These are phyloP conservation scores for Sinodicranocentrus sp. DNA, from an alignment of 2,888 invertebrate genomes.

Conservation along the genomic window DNA sequence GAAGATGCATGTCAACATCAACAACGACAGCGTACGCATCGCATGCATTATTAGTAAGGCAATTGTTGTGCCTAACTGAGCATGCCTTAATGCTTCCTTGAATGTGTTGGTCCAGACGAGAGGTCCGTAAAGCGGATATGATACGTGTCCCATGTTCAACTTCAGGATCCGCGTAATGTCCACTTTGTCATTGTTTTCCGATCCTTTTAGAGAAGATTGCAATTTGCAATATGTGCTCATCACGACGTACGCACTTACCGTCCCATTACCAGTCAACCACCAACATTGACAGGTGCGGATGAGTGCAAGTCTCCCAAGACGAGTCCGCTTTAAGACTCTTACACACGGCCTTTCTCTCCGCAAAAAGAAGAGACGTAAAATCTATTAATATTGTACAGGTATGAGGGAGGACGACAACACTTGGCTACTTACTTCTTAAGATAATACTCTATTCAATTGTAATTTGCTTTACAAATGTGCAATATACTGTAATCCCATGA, in stretches of 20 bases:
- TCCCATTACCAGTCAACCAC: conserved; percentile 1
- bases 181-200: conserved; percentile 38
- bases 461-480: conserved; percentile 31
- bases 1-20: conserved; percentile 28
- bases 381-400: not conserved
- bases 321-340: conserved; percentile 15
- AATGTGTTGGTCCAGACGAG: conserved; percentile 31
- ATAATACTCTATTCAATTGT: conserved; percentile 52
- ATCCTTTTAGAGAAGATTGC: not conserved
- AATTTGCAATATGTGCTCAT: conserved; percentile 28
- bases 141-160: not conserved
- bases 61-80: conserved; percentile 24
- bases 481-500: conserved; percentile 30
- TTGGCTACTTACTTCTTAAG: no score
- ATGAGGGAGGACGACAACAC: not conserved
- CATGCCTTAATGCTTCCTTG: not conserved
- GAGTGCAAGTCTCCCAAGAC: not conserved
- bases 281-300: conserved; percentile 41
- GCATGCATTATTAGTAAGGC: conserved; percentile 32
- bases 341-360: conserved; percentile 54
- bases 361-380: conserved; percentile 1
- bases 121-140: conserved; percentile 33
- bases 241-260: conserved; percentile 1
- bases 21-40: conserved; percentile 40
- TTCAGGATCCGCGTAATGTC: conserved; percentile 12